Base-by-base conservation (phyloP, 2,888 invertebrate genomes). In the Gastrophysa polygoni region DNA sequence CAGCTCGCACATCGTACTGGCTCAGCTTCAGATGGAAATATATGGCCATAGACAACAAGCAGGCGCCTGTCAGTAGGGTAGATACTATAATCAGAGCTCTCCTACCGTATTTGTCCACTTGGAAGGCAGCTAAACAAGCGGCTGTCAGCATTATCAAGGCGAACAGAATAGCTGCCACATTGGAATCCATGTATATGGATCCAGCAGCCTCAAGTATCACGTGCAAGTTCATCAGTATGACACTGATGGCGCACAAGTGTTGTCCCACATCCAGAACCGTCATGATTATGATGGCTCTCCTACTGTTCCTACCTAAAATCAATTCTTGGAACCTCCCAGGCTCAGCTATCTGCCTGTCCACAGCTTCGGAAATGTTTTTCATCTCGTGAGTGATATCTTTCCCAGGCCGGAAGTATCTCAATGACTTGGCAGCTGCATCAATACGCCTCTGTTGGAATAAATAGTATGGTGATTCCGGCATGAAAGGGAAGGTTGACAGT, bases 221-320 rank as follows among this genome's bases (percentile, higher is more conserved):
- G 61, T 81, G 81, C 8, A 82, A 66, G 54, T 82, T 82, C 81
- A 82, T 81, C 17, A 81, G 59, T 50, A 82, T 79, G 1, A 81
- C 81, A 57, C 78, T 80, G 17, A 81, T 79, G 21, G 80, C 78
- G 38, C 78, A 77, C 60, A 81, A 78, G 67, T 81, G 81, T 68
- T 82, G 81, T 0, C 77, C 75, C 0, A 73, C 78, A 54, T 81
- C 80, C 28, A 82, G 61, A 3, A 80, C 76, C 0, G 77, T 71
- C 78, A 81, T 80, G 3, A 81, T 80, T 2, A 78, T 61, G 16
- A 81, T 49, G 2, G 79, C 81, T 68, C 76, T 78, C 32, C 80
- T 68, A 59, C 81, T 81, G 59, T 80, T 80, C 48, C 70, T 71
- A 0, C 80, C 73, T 44, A 77, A 52, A 44, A 82, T 34, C 17